Base-by-base conservation (phyloP, 2,113 vertebrate genomes). In the Ictidomys tridecemlineatus region DNA sequence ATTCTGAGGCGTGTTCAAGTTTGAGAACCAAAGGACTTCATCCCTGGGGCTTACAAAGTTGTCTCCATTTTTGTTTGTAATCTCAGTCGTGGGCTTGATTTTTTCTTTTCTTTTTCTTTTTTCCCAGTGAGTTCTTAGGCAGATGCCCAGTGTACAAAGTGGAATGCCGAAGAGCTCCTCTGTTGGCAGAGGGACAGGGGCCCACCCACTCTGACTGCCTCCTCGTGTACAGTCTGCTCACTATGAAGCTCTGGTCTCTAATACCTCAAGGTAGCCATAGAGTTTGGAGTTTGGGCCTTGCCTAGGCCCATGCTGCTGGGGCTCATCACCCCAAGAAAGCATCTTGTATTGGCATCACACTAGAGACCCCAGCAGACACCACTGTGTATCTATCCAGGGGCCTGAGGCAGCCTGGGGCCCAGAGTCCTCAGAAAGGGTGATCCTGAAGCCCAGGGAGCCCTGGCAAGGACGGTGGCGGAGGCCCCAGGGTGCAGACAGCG, bases 401-500 rank as follows among this genome's bases (percentile, higher is more conserved):
- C 51, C 12, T 32, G 70, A 88, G 0, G 3, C 4, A 34, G n/a
- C 72, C 26, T 24, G 48, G 69, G 28, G 34, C 13, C 26, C 63
- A 17, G 20, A 9, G 24, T 22, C 18, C 58, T 45, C 8, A 0
- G 53, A n/a, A 28, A 80, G 8, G 45, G 20, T 51, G 34, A 73
- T 0, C 0, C 4, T n/a, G 70, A 80, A n/a, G 22, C 39, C 37
- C 65, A 13, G 0, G 12, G 13, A 67, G 18, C 56, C 39, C 39
- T 9, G 0, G 14, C 37, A 5, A n/a, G 78, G 30, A 42, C 2
- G 1, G 30, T 0, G 0, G 30, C n/a, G 65, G 39, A 48, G 9
- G n/a, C 39, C 88, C 42, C 4, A 28, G 17, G 30, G 12, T n/a
- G 7, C 74, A 30, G 34, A 30, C 20, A 2, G 3, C 2, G 0